These are phyloP conservation scores for Phylloscopus whistleri DNA, from an alignment of 2,113 vertebrate genomes.

Conservation along the genomic window DNA sequence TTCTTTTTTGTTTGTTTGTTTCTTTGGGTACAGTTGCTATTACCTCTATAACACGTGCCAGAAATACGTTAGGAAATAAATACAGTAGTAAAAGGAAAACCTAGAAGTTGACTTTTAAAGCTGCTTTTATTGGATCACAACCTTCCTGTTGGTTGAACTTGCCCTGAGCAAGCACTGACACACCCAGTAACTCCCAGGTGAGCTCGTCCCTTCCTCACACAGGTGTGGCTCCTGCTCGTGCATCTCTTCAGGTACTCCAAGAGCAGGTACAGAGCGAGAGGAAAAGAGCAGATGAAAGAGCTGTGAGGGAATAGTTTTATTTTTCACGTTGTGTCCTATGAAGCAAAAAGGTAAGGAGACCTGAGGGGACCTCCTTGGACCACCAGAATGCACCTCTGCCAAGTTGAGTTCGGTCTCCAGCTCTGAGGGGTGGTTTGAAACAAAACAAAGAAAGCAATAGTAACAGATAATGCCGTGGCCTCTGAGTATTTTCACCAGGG, in stretches of 20 bases:
- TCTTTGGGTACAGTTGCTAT: slow-evolving; percentile 53
- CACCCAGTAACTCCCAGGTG: background rate
- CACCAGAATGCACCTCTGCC: slow-evolving; percentile 28
- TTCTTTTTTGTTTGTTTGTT: background rate
- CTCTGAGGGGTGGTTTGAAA: background rate
- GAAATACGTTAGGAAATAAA: slow-evolving; percentile 17
- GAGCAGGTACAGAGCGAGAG: background rate
- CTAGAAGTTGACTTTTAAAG: slow-evolving; percentile 46
- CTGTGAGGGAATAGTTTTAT: slow-evolving; percentile 12
- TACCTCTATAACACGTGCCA: slow-evolving; percentile 68
- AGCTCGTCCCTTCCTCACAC: slow-evolving; percentile 1
- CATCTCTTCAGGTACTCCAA: slow-evolving; percentile 25
- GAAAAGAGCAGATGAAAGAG: slow-evolving; percentile 9
- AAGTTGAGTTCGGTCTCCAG: background rate
- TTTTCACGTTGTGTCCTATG: slow-evolving; percentile 37
- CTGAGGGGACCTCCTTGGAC: slow-evolving; percentile 27
- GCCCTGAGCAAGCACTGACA: background rate
- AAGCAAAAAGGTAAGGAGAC: slow-evolving; percentile 1
- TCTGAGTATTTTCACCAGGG: slow-evolving; percentile 17
- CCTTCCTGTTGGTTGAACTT: background rate
- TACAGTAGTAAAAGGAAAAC: background rate
- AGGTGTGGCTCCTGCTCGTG: slow-evolving; percentile 24
- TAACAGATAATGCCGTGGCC: slow-evolving; percentile 17
- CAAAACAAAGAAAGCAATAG: slow-evolving; percentile 70
- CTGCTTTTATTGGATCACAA: slow-evolving; percentile 65